phyloP scores from a whole-genome alignment of 2,888 invertebrate species.

The Apotomis capreana region DNA sequence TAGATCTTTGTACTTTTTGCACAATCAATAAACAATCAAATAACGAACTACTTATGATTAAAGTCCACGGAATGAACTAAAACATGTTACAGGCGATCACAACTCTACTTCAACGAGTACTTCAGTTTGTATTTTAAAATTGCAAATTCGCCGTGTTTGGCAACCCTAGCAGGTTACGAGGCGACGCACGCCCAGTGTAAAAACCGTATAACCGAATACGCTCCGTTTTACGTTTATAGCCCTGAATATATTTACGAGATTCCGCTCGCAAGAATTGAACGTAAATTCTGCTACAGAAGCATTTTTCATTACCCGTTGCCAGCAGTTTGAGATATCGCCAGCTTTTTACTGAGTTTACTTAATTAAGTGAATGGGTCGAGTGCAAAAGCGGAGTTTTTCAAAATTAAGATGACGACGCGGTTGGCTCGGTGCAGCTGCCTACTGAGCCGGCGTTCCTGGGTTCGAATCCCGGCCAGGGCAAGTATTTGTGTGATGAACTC shows the following conservation, averaged over 20 bases:
- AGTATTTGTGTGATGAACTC: too few relatives aligned
- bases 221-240: conserved; percentile 65
- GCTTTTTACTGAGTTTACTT: conserved; percentile 22
- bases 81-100: too few relatives aligned
- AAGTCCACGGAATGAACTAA: too few relatives aligned
- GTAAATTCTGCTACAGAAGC: conserved; percentile 66
- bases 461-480: too few relatives aligned
- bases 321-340: conserved; percentile 41
- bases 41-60: too few relatives aligned
- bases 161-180: background rate
- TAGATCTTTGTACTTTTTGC: too few relatives aligned
- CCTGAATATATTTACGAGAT: conserved; percentile 75
- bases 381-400: background rate
- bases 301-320: conserved; percentile 63
- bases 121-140: too few relatives aligned
- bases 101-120: too few relatives aligned
- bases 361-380: conserved; percentile 16
- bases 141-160: too few relatives aligned
- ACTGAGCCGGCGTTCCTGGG: too few relatives aligned
- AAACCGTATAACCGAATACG: conserved; percentile 72
- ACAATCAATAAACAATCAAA: too few relatives aligned
- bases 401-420: conserved; percentile 1
- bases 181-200: conserved; percentile 55
- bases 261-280: conserved; percentile 71
- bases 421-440: background rate